Conservation (phyloP, 2,797 vertebrate genomes). For the Octomys mimax region DNA sequence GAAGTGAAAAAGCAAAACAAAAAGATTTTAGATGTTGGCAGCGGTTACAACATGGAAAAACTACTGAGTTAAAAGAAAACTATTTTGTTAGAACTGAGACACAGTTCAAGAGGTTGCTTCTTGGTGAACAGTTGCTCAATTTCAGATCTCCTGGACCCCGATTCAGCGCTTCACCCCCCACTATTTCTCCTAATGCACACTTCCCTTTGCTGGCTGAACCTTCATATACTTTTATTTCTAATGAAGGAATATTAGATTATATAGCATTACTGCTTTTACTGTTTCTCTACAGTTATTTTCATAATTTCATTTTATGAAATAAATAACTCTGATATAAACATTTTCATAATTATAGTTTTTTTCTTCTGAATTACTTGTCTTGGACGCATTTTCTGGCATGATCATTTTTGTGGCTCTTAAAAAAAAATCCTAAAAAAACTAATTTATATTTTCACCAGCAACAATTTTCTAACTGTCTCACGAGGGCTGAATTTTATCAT, state of each 20-base stretch:
- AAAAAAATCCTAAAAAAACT: slow-evolving; percentile 38
- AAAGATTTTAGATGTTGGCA: not conserved
- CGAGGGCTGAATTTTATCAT: slow-evolving; percentile 63
- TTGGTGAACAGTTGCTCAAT: not conserved
- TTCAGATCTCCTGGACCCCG: not conserved
- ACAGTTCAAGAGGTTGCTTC: not conserved
- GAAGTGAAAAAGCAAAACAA: not conserved
- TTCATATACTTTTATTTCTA: not conserved
- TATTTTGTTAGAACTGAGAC: not conserved
- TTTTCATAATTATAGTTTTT: slow-evolving; percentile 67
- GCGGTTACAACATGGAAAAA: slow-evolving; percentile 16
- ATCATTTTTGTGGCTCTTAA: slow-evolving; percentile 60
- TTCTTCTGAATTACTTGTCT: slow-evolving; percentile 55
- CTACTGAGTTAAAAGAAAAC: not conserved
- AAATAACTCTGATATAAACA: slow-evolving; percentile 69
- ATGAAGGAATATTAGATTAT: slow-evolving; percentile 13
- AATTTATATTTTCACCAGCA: slow-evolving; percentile 60
- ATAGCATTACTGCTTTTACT: slow-evolving; percentile 1
- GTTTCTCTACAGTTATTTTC: slow-evolving; percentile 29
- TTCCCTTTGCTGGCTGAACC: not conserved
- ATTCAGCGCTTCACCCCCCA: not conserved
- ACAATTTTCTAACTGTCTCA: slow-evolving; percentile 57
- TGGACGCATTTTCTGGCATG: slow-evolving; percentile 63
- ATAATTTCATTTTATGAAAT: slow-evolving; percentile 65
- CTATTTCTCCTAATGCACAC: not conserved